A percentile compares a stretch with the other conserved stretches of the same genome.
These are phyloP conservation scores for Cremastinae sp. DNA, from an alignment of 2,888 invertebrate species.

Conservation along the genomic window DNA sequence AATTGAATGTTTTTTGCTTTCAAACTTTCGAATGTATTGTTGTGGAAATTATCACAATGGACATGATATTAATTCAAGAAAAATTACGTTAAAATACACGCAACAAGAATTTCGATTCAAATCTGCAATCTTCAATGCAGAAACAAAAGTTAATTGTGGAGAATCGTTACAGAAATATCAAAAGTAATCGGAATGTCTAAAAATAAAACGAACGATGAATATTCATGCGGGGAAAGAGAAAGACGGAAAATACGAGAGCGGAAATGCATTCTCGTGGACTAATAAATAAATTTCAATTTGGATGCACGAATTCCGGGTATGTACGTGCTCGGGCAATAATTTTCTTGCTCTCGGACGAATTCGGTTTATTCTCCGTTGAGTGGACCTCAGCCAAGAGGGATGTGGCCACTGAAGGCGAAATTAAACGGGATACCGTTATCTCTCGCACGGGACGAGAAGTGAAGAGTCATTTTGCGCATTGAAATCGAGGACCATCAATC, in stretches of 20 bases:
- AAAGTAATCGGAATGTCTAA: too few species aligned
- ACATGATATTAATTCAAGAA: too few species aligned
- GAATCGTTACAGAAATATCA: too few species aligned
- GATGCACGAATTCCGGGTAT: not conserved
- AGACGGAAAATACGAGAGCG: conserved; percentile 17
- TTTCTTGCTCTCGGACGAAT: conserved; percentile 41
- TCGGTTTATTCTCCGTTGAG: conserved; percentile 27
- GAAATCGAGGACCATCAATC: conserved; percentile 66
- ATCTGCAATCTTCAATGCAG: too few species aligned
- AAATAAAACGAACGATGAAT: not conserved
- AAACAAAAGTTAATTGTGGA: too few species aligned
- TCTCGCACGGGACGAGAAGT: conserved; percentile 50
- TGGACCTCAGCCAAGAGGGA: conserved; percentile 56
- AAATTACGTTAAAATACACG: too few species aligned
- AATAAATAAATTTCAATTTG: not conserved
- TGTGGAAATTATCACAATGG: too few species aligned
- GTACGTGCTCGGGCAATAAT: conserved; percentile 16
- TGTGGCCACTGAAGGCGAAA: conserved; percentile 60
- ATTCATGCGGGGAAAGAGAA: conserved; percentile 4
- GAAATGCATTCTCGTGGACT: not conserved
- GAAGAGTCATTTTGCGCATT: conserved; percentile 66
- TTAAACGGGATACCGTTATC: conserved; percentile 65
- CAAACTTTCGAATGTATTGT: too few species aligned
- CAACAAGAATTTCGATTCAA: too few species aligned
- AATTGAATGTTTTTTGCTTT: too few species aligned